Evolutionary conservation across 2,797 vertebrate species (phyloP).

Genomic region (Coccyzus lansbergi): DNA sequence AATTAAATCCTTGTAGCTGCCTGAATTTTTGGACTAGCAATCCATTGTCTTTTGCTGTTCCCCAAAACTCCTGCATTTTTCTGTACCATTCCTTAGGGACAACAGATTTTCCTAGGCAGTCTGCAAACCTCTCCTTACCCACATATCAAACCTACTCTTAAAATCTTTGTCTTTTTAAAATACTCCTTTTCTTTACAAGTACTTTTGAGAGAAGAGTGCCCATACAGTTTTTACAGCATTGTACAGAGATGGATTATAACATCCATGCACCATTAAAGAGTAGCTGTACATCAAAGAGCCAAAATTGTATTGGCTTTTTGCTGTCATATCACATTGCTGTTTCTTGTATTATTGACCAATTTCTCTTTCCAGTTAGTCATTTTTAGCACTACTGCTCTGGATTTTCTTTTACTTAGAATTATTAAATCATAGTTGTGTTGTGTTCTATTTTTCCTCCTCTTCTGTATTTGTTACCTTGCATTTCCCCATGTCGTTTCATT

Average conservation of each 20-base stretch:
- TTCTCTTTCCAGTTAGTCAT: background rate
- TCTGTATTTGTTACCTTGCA: background rate
- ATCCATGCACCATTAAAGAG: background rate
- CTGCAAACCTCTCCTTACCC: background rate
- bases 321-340: background rate
- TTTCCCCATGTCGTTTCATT: background rate
- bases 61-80: background rate
- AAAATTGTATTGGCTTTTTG: background rate
- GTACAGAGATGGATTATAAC: background rate
- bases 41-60: background rate
- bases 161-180: background rate
- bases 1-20: background rate
- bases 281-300: background rate
- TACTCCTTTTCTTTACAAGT: background rate
- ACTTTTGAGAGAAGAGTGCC: background rate
- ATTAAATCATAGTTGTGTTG: background rate
- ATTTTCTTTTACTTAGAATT: background rate
- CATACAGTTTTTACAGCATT: background rate
- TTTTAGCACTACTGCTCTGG: background rate
- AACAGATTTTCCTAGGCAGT: background rate
- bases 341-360: background rate
- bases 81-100: background rate
- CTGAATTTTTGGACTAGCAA: background rate
- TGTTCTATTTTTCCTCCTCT: background rate
- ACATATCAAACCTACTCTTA: background rate